Evolutionary conservation across 2,113 vertebrate genomes (phyloP), one percentile per base, ranked within the genome.

Genomic region (Brachyhypopomus gauderio): DNA sequence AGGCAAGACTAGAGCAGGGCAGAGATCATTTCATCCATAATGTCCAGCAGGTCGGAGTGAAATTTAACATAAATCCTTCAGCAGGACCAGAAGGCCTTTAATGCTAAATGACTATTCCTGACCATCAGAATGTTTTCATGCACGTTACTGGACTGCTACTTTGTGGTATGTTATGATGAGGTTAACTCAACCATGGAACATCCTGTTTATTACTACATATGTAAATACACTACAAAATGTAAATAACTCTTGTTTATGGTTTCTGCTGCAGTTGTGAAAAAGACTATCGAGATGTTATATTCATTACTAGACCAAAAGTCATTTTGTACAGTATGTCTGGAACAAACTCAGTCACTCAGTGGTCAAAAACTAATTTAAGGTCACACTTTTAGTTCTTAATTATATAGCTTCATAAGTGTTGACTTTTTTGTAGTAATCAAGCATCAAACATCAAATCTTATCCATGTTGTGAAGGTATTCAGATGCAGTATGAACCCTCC

Each of bases 1-100:
- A 84, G 75, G 59, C 60, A 67, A 77, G 74, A 63, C 75, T 63
- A 58, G 58, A 77, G 38, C 34, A 63, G 66, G 67, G 5, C 34
- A 84, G 71, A 73, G 45, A 84, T 84, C 67, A 80, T 84, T 84
- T 84, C 58, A 27, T 38, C 71, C 74, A 48, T 80, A 80, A 80
- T 58, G 34, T 84, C 72, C 41, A 7, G 58, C 77, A 64, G 30
- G 48, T 70, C 41, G 36, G 52, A 69, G n/a, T 70, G 41, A 56
- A 67, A 69, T 67, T 79, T 38, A 75, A 74, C 41, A 64, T 75
- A 71, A 64, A 83, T 75, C 67, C 72, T 70, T 67, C 34, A 56
- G 66, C 72, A 4, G 36, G 70, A 83, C 76, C 45, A 23, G 34
- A 72, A 63, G 66, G 74, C 64, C 52, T 75, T 60, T 56, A 73